Base-by-base conservation (phyloP, 2,113 vertebrate species). In the Piaya cayana region DNA sequence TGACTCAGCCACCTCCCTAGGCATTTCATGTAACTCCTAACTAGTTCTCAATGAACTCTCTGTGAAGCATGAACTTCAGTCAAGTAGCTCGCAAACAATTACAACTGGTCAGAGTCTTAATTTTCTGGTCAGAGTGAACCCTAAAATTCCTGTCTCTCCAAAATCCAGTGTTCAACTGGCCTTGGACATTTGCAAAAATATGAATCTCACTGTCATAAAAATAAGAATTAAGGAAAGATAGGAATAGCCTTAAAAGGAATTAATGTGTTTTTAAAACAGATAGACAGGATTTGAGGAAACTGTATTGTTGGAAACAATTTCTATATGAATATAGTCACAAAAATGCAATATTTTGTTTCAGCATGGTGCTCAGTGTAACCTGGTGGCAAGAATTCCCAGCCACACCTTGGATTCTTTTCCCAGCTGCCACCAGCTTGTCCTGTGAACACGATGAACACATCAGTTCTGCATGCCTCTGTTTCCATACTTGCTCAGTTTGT, bases 141-240 rank as follows among this genome's bases (percentile, higher is more conserved):
- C 9, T 15, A 0, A 2, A 55, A 29, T 37, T 78, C 27, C 3
- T 2, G 1, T 75, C 6, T 56, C 15, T 62, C 23, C 8, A 42
- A 2, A 75, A 67, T 85, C 68, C 36, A 30, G 7, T 62, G 6
- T 87, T 71, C 14, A 29, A 4, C 14, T 86, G 18, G 6, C 47
- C 50, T 62, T 58, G 36, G 8, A 69, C 39, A 5, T 50, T 21
- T 59, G 15, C 19, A 77, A 69, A 93, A 90, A 27, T 25, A 11
- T 0, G 0, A 50, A 53, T 60, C 45, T 69, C 68, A 32, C 3
- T 67, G 36, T 56, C 19, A 14, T 11, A 80, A 84, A 68, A 47
- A 68, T 36, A 43, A 86, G 69, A 65, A 36, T 36, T 3, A 78
- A 83, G 42, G 23, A 93, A 90, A 72, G 1, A 14, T 71, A 59